A percentile compares a stretch with the other conserved stretches of the same genome.
These are phyloP conservation scores for Poeciliopsis turrubarensis DNA, from an alignment of 2,113 vertebrate genomes.

Conservation along the genomic window DNA sequence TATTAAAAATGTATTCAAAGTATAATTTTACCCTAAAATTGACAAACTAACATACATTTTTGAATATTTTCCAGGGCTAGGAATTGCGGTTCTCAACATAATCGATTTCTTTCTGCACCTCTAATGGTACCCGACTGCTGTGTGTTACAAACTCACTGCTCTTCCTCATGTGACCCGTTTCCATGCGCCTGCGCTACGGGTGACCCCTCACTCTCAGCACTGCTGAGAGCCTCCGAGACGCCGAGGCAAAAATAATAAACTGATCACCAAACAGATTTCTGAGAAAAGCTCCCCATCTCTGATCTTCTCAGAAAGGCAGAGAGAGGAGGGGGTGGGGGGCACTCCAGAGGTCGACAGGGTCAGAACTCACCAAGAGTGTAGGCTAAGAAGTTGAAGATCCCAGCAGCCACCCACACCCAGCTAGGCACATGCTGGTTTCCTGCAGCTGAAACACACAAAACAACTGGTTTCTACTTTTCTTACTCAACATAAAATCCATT, in stretches of 20 bases:
- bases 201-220: background rate
- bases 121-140: background rate
- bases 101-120: too few relatives aligned
- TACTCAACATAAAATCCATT: background rate
- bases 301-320: background rate
- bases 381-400: constrained; percentile 94
- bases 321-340: background rate
- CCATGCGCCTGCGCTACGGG: background rate
- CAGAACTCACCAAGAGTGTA: constrained; percentile 92
- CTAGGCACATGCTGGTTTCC: constrained; percentile 89
- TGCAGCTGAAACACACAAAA: constrained; percentile 74
- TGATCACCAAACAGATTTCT: background rate
- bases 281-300: background rate
- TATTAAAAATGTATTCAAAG: too few relatives aligned
- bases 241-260: constrained; percentile 1
- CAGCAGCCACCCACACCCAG: constrained; percentile 92
- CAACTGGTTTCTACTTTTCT: background rate
- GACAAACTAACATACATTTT: too few relatives aligned
- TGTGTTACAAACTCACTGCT: background rate
- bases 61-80: too few relatives aligned
- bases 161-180: background rate
- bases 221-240: background rate
- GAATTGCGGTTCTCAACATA: too few relatives aligned
- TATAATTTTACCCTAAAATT: too few relatives aligned
- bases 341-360: constrained; percentile 24